These are phyloP conservation scores for Ageneiosus marmoratus DNA, from an alignment of 2,113 vertebrate species.

Conservation along the genomic window DNA sequence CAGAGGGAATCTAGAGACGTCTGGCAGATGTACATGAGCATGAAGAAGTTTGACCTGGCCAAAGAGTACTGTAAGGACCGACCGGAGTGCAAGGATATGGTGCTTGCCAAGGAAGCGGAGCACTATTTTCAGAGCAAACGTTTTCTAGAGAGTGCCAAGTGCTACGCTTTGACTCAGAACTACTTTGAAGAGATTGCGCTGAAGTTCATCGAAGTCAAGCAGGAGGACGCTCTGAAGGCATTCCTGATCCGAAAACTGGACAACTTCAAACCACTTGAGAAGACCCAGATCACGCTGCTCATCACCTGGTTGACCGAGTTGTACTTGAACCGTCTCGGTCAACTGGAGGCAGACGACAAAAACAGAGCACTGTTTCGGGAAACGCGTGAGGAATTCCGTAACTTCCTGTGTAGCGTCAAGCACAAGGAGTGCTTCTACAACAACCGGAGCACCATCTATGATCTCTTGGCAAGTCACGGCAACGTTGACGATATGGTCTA, in stretches of 20 bases:
- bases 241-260: slow-evolving; percentile 90
- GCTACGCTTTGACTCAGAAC: slow-evolving; percentile 93
- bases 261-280: slow-evolving; percentile 83
- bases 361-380: slow-evolving; percentile 76
- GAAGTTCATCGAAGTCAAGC: slow-evolving; percentile 95
- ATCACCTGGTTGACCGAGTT: slow-evolving; percentile 94
- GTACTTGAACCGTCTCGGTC: slow-evolving; percentile 89
- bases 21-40: slow-evolving; percentile 98
- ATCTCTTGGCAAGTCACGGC: slow-evolving; percentile 93
- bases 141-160: slow-evolving; percentile 93
- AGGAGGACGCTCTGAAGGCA: slow-evolving; percentile 93
- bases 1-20: slow-evolving; percentile 92
- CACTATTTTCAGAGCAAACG: slow-evolving; percentile 94
- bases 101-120: slow-evolving; percentile 92
- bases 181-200: slow-evolving; percentile 98
- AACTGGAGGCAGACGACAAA: slow-evolving; percentile 78
- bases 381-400: slow-evolving; percentile 84
- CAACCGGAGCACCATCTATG: slow-evolving; percentile 90
- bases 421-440: slow-evolving; percentile 91
- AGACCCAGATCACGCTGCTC: slow-evolving; percentile 90
- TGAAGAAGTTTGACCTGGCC: slow-evolving; percentile 95
- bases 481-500: slow-evolving; percentile 97
- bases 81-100: slow-evolving; percentile 93
- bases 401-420: slow-evolving; percentile 83
- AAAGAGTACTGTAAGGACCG: slow-evolving; percentile 96